A percentile compares a stretch with the other conserved stretches of the same genome.
These are phyloP conservation scores for Polydrusus tereticollis DNA, from an alignment of 2,888 invertebrate genomes.

Conservation along the genomic window DNA sequence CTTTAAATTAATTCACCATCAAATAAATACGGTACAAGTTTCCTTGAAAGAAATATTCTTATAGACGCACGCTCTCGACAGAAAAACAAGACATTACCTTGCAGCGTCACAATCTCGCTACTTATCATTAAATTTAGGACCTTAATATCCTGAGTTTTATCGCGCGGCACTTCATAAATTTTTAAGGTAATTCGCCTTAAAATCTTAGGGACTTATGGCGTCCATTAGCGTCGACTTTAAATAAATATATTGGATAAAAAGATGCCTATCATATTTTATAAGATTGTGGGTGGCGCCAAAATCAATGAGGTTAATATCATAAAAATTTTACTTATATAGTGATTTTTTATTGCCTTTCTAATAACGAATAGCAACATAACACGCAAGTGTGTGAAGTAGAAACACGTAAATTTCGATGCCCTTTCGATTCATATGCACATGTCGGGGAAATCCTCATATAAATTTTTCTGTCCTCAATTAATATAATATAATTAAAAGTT, in stretches of 20 bases:
- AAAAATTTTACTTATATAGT: too few relatives aligned
- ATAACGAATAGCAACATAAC: too few relatives aligned
- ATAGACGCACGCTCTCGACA: background rate
- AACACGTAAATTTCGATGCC: too few relatives aligned
- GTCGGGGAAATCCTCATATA: too few relatives aligned
- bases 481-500: too few relatives aligned
- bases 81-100: slow-evolving; percentile 38
- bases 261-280: background rate
- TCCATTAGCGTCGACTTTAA: slow-evolving; percentile 28
- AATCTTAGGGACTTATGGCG: slow-evolving; percentile 32
- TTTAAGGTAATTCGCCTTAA: slow-evolving; percentile 40
- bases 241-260: background rate
- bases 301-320: too few relatives aligned
- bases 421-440: too few relatives aligned
- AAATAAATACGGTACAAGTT: background rate
- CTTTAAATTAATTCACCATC: background rate
- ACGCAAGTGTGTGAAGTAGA: too few relatives aligned
- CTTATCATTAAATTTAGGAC: slow-evolving; percentile 45
- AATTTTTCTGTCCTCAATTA: too few relatives aligned
- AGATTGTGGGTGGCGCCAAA: too few relatives aligned
- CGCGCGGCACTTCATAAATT: slow-evolving; percentile 42
- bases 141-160: slow-evolving; percentile 45
- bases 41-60: background rate
- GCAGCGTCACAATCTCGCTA: slow-evolving; percentile 31
- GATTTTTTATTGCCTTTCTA: too few relatives aligned